These are phyloP conservation scores for Theretra japonica DNA, from an alignment of 2,888 invertebrate species.

Conservation along the genomic window DNA sequence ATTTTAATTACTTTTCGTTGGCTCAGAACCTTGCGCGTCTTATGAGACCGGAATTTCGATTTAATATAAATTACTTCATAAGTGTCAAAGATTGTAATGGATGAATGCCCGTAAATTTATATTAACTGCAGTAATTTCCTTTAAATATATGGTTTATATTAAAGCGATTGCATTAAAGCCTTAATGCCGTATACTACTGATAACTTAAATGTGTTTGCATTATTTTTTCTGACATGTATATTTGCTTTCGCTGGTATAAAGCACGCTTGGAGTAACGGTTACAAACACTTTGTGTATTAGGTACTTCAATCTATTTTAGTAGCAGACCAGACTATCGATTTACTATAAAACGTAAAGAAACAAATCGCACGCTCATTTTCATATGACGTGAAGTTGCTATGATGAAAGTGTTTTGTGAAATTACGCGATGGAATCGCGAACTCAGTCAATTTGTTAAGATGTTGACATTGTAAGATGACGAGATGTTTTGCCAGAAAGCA, in stretches of 20 bases:
- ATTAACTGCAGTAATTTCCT: neutral
- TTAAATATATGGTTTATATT: neutral
- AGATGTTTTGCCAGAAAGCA: neutral
- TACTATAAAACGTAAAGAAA: slow-evolving; percentile 13
- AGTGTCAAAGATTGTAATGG: slow-evolving; percentile 3
- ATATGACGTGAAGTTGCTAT: neutral
- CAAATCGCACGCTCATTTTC: neutral
- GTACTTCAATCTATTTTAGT: neutral
- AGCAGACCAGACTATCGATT: neutral
- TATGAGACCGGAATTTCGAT: neutral
- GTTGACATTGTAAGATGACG: slow-evolving; percentile 4
- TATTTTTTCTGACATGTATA: no score
- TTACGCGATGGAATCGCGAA: neutral
- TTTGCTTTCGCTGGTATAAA: neutral
- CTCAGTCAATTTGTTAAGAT: slow-evolving; percentile 14
- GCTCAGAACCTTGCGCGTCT: neutral
- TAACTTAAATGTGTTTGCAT: no score
- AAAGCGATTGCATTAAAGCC: neutral
- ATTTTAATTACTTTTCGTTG: neutral
- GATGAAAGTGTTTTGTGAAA: slow-evolving; percentile 5
- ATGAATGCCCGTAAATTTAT: neutral
- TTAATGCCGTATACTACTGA: neutral
- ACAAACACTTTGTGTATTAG: neutral
- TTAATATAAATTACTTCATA: neutral
- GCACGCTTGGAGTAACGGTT: neutral